phyloP scores from a whole-genome alignment of 2,797 vertebrate genomes.

The Natrix natrix region DNA sequence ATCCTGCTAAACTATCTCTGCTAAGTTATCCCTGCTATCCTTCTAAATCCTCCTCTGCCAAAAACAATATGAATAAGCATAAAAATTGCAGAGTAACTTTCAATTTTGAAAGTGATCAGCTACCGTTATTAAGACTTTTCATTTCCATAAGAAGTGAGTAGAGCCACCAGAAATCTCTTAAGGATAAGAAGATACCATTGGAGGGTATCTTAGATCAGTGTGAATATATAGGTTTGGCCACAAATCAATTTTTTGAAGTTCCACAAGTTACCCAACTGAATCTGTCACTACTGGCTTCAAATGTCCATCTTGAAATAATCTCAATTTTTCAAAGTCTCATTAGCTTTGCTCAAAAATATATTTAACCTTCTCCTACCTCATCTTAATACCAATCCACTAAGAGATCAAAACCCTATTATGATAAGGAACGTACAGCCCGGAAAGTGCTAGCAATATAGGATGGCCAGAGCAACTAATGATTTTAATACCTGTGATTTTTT shows the following conservation, averaged over 20 bases:
- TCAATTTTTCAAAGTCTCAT: not conserved
- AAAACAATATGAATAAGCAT: not conserved
- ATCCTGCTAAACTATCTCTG: not conserved
- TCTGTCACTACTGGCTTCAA: not conserved
- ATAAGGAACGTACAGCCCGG: not conserved
- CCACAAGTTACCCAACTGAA: not conserved
- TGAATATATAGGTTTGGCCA: not conserved
- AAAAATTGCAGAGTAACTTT: not conserved
- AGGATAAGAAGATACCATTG: not conserved
- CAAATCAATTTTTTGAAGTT: not conserved
- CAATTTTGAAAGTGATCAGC: not conserved
- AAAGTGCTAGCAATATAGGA: not conserved
- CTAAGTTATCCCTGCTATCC: not conserved
- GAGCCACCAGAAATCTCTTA: not conserved
- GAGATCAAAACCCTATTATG: not conserved
- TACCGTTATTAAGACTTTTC: not conserved
- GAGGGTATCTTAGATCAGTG: not conserved
- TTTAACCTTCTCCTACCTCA: not conserved
- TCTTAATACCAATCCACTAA: not conserved
- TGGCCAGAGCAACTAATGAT: not conserved
- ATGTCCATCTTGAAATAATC: not conserved
- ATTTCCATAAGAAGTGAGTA: not conserved
- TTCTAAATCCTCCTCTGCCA: not conserved
- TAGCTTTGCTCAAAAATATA: not conserved
- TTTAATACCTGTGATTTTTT: not conserved